Percentiles rank a stretch among this genome's conserved stretches.
Evolutionary conservation across 2,113 vertebrate genomes (phyloP).

Genomic region (Chaenogobius annularis): DNA sequence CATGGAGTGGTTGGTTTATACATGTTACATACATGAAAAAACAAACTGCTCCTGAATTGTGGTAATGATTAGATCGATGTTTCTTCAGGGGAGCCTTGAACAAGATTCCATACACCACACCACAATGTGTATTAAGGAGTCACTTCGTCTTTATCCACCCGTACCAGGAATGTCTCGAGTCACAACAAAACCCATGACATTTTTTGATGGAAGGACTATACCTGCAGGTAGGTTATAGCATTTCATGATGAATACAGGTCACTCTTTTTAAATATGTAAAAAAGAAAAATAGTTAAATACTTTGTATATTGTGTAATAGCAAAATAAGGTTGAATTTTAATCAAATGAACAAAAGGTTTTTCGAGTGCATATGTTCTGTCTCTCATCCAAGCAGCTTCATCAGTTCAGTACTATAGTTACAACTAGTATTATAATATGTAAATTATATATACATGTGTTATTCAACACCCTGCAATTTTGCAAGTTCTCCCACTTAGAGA

Average conservation of each 20-base stretch:
- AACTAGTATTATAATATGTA: no score
- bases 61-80: not conserved
- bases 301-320: no score
- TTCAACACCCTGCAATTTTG: no score
- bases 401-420: no score
- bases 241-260: no score
- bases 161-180: constrained; percentile 76
- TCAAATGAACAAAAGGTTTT: no score
- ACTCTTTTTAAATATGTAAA: not conserved
- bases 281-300: not conserved
- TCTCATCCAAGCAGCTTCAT: no score
- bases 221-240: constrained; percentile 79
- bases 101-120: constrained; percentile 87
- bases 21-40: not conserved
- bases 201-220: constrained; percentile 83
- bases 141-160: constrained; percentile 83
- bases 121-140: constrained; percentile 92
- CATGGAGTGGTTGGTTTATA: constrained; percentile 81
- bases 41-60: not conserved
- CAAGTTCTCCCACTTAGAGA: no score
- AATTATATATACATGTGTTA: no score
- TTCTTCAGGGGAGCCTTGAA: constrained; percentile 84
- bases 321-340: no score
- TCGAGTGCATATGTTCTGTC: no score
- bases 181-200: constrained; percentile 82